These are phyloP conservation scores for Drosophila ogumai DNA, from an alignment of 1,140 invertebrate species.

Conservation along the genomic window DNA sequence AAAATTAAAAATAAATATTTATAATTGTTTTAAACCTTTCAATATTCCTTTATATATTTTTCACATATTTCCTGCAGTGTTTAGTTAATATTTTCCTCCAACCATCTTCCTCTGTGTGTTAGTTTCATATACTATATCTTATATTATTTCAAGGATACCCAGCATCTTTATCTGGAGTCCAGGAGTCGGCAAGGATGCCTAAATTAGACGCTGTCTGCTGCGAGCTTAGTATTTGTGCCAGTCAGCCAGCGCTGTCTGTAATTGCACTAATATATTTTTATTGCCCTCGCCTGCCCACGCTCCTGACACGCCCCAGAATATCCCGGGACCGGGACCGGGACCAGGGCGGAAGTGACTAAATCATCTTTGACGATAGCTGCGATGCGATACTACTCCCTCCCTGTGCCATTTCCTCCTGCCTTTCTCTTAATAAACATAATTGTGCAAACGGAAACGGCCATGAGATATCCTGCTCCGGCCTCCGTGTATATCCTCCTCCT, in stretches of 20 bases:
- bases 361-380: conserved; percentile 80
- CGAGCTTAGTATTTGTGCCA: conserved; percentile 12
- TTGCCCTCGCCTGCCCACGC: conserved; percentile 49
- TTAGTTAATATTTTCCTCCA: background rate
- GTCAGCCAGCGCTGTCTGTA: conserved; percentile 67
- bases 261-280: conserved; percentile 84
- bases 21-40: no score
- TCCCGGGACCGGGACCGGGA: conserved; percentile 2
- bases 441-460: conserved; percentile 79
- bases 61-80: background rate
- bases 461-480: conserved; percentile 69
- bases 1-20: no score
- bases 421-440: conserved; percentile 81
- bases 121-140: background rate
- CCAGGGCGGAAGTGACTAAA: conserved; percentile 75
- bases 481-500: conserved; percentile 8
- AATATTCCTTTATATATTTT: background rate
- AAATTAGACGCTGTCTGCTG: conserved; percentile 64
- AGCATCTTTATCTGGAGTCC: conserved; percentile 21
- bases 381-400: conserved; percentile 2
- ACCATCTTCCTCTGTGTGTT: background rate
- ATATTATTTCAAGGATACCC: conserved; percentile 24
- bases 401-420: conserved; percentile 24
- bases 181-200: conserved; percentile 48
- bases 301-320: conserved; percentile 23